Conservation (phyloP, 2,113 vertebrate genomes). For the Columba livia region DNA sequence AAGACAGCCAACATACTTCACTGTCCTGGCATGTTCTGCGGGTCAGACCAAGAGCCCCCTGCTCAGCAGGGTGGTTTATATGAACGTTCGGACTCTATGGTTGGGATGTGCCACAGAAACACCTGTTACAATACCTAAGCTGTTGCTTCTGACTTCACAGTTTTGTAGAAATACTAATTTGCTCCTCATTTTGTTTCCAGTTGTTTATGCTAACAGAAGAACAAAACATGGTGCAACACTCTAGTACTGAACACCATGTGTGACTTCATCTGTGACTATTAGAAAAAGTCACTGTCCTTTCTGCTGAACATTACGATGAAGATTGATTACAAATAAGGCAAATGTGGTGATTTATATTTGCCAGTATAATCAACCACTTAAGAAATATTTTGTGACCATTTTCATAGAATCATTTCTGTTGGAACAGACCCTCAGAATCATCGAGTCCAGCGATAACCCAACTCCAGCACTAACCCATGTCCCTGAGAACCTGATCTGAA, state of each 20-base stretch:
- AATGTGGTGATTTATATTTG: neutral
- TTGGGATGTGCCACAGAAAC: neutral
- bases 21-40: neutral
- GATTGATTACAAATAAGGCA: neutral
- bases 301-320: fast-evolving
- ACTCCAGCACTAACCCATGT: too few species aligned
- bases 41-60: neutral
- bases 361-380: neutral
- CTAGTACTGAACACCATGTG: neutral
- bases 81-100: fast-evolving
- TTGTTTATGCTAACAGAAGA: neutral
- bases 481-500: too few species aligned
- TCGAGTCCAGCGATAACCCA: too few species aligned
- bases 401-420: too few species aligned
- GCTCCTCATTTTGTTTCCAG: neutral
- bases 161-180: neutral
- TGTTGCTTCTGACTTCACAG: neutral
- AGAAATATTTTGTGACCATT: neutral
- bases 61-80: neutral
- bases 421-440: too few species aligned
- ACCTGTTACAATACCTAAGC: neutral
- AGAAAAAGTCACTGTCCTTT: neutral
- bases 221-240: neutral
- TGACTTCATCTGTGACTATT: neutral
- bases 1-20: neutral